A percentile compares a stretch with the other conserved stretches of the same genome.
Conservation (phyloP, 1,140 invertebrate species). For the Latrodectus geometricus region DNA sequence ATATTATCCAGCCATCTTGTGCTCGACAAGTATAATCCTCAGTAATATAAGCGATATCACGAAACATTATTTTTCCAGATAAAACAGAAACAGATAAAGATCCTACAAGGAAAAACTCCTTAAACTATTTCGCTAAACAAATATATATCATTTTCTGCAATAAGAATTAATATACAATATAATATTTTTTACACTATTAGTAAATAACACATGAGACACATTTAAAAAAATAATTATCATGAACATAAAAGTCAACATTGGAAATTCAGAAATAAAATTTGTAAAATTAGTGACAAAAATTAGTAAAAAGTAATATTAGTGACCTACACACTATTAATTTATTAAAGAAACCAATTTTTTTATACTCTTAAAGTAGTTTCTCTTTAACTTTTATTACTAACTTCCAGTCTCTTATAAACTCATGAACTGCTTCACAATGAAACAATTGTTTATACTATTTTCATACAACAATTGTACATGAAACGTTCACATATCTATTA, state of each 20-base stretch:
- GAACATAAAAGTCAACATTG: background rate
- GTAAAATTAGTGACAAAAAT: too few relatives aligned
- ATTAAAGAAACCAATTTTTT: too few relatives aligned
- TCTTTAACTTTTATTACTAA: too few relatives aligned
- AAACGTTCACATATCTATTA: too few relatives aligned
- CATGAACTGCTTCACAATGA: too few relatives aligned
- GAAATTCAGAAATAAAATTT: too few relatives aligned
- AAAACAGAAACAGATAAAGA: constrained; percentile 94
- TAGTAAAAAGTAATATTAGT: too few relatives aligned
- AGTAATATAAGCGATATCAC: constrained; percentile 93
- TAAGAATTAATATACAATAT: constrained; percentile 26
- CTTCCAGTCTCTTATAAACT: too few relatives aligned
- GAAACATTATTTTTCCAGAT: constrained; percentile 98
- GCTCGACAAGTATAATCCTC: constrained; percentile 93
- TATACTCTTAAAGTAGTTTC: too few relatives aligned
- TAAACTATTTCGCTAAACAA: constrained; percentile 17
- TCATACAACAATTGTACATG: too few relatives aligned
- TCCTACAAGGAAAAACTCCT: constrained; percentile 74
- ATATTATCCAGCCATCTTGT: constrained; percentile 97
- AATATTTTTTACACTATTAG: constrained; percentile 6
- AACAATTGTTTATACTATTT: too few relatives aligned
- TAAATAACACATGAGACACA: background rate
- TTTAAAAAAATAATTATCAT: constrained; percentile 8
- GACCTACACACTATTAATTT: too few relatives aligned
- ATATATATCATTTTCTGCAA: background rate